Evolutionary conservation across 2,113 vertebrate genomes (phyloP).

Genomic region (Hirundichthys speculiger): DNA sequence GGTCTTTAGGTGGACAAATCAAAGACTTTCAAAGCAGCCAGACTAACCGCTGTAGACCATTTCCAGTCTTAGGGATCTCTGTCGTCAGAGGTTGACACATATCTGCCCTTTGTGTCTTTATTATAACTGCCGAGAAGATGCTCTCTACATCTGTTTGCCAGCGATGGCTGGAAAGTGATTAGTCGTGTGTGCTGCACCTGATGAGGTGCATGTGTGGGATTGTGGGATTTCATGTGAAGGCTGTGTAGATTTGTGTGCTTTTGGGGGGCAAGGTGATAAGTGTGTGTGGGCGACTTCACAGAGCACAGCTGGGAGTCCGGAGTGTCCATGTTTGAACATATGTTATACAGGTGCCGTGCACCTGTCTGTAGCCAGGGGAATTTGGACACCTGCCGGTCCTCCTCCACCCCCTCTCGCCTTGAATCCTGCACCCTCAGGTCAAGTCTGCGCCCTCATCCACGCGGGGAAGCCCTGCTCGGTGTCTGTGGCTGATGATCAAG

Average conservation of each 20-base stretch:
- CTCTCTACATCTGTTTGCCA: conserved; percentile 11
- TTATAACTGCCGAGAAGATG: conserved; percentile 14
- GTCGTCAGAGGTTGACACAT: too few relatives aligned
- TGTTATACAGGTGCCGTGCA: conserved; percentile 68
- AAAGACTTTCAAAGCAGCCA: too few relatives aligned
- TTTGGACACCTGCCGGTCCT: conserved; percentile 64
- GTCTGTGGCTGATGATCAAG: conserved; percentile 40
- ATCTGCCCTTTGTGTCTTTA: neutral
- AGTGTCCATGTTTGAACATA: conserved; percentile 27
- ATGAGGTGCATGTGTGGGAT: neutral
- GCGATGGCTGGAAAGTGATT: conserved; percentile 25
- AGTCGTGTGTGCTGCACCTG: neutral
- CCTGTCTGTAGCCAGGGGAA: conserved; percentile 60
- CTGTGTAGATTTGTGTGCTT: conserved; percentile 9
- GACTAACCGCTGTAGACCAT: too few relatives aligned
- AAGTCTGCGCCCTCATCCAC: conserved; percentile 39
- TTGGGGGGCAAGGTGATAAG: conserved; percentile 11
- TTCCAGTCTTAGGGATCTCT: too few relatives aligned
- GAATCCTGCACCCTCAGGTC: conserved; percentile 51
- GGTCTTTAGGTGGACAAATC: too few relatives aligned
- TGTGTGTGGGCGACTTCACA: conserved; percentile 29
- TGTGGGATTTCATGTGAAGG: neutral
- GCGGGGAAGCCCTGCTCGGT: conserved; percentile 16
- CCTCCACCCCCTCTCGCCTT: conserved; percentile 32
- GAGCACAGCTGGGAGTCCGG: conserved; percentile 41